These are phyloP conservation scores for Drosophila neonasuta DNA, from an alignment of 2,888 invertebrate genomes.

Conservation along the genomic window DNA sequence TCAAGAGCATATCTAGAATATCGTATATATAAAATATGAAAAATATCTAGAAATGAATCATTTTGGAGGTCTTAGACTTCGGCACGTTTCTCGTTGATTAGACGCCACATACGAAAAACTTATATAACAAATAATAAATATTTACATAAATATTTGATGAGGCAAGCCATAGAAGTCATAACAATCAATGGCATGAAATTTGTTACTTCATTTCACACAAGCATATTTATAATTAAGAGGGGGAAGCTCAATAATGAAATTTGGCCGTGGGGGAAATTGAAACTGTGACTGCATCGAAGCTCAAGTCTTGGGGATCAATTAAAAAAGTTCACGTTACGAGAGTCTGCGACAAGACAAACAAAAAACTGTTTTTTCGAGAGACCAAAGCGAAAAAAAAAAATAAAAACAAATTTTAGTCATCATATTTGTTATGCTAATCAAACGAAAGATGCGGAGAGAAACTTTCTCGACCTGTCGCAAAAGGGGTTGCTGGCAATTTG, in stretches of 20 bases:
- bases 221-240: constrained; percentile 7
- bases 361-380: constrained; percentile 5
- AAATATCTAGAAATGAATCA: constrained; percentile 8
- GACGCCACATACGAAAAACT: neutral
- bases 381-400: neutral
- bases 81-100: constrained; percentile 8
- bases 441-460: constrained; percentile 16
- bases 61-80: neutral
- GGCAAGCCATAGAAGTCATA: constrained; percentile 10
- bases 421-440: constrained; percentile 49
- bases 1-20: neutral
- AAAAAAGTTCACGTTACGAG: constrained; percentile 22
- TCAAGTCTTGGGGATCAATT: constrained; percentile 13
- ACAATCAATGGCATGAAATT: constrained; percentile 17
- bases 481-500: constrained; percentile 30
- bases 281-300: constrained; percentile 6
- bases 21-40: neutral
- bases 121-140: constrained; percentile 25
- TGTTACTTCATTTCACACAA: constrained; percentile 21
- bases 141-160: constrained; percentile 35
- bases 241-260: constrained; percentile 21
- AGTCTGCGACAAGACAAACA: constrained; percentile 24
- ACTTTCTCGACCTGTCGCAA: constrained; percentile 43
- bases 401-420: constrained; percentile 21
- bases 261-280: constrained; percentile 4